These are phyloP conservation scores for Istiophorus platypterus DNA, from an alignment of 2,113 vertebrate species.

Conservation along the genomic window DNA sequence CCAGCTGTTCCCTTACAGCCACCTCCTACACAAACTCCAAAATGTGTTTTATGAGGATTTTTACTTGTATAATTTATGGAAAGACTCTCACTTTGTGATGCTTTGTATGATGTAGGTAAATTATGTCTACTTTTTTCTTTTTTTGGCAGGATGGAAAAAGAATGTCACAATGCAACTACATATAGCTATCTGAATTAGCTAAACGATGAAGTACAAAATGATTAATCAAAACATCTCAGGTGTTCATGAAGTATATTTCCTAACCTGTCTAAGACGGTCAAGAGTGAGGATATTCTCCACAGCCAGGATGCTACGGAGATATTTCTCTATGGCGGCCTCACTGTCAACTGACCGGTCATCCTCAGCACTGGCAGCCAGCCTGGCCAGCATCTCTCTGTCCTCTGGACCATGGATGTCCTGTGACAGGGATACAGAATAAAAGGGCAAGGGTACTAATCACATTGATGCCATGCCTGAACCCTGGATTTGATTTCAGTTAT, in stretches of 20 bases:
- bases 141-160: not conserved
- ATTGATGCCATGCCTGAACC: not conserved
- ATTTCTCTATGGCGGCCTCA: slow-evolving; percentile 94
- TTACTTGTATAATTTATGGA: not conserved
- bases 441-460: not conserved
- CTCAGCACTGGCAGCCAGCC: slow-evolving; percentile 92
- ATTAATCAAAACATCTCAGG: not conserved
- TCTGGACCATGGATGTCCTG: slow-evolving; percentile 97
- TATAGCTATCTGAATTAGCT: not conserved
- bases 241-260: not conserved
- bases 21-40: slow-evolving; percentile 87
- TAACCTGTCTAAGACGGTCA: slow-evolving; percentile 95
- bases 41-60: not conserved
- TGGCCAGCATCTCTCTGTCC: slow-evolving; percentile 92
- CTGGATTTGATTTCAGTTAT: not conserved
- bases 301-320: slow-evolving; percentile 92
- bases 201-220: not conserved
- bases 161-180: too few species aligned
- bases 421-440: not conserved
- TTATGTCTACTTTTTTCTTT: not conserved
- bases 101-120: slow-evolving; percentile 1
- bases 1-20: slow-evolving; percentile 92
- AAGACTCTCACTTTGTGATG: not conserved
- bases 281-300: slow-evolving; percentile 97
- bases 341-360: slow-evolving; percentile 90